Base-by-base conservation (phyloP, 2,888 invertebrate genomes). In the Keiferia lycopersicella region DNA sequence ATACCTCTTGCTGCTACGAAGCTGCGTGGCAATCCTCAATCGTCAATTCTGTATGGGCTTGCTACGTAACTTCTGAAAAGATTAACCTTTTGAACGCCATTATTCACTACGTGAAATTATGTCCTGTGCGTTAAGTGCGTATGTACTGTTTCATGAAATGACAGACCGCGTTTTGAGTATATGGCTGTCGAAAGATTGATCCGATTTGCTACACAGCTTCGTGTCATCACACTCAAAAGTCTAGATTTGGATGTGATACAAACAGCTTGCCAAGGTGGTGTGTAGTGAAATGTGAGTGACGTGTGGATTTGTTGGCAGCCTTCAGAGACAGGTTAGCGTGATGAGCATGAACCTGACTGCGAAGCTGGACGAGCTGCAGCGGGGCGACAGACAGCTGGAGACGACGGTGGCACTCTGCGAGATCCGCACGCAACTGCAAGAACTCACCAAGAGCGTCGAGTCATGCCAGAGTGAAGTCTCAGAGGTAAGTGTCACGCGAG, bases 321-420 rank as follows among this genome's bases (percentile, higher is more conserved):
- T 98, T 94, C 97, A 98, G 95, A 96, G 97, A 94, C 97, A 98
- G 96, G 97, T 98, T 95, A 96, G 96, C 95, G 97, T 97, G 94
- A 98, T 98, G 98, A 97, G 97, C 93, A 97, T 97, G 96, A 97
- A 97, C 94, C 95, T 98, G 93, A 95, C 96, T 92, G 96, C 96
- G 84, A 97, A 97, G 94, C 94, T 98, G 94, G 97, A 98, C 93
- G 97, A 97, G 93, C 95, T 98, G 92, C 97, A 97, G 93, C 94
- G 95, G 83, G 94, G 95, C 82, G 97, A 97, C 93, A 95, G 97
- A 81, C 96, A 97, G 93, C 94, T 97, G 87, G 97, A 97, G 93
- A 97, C 97, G 78, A 97, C 97, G 87, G 97, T 97, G 87, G 97
- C 97, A 79, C 95, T 98, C 85, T 97, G 96, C 93, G 97, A 97